Conservation (phyloP, 2,797 vertebrate genomes). For the Hozukius guyotensis region DNA sequence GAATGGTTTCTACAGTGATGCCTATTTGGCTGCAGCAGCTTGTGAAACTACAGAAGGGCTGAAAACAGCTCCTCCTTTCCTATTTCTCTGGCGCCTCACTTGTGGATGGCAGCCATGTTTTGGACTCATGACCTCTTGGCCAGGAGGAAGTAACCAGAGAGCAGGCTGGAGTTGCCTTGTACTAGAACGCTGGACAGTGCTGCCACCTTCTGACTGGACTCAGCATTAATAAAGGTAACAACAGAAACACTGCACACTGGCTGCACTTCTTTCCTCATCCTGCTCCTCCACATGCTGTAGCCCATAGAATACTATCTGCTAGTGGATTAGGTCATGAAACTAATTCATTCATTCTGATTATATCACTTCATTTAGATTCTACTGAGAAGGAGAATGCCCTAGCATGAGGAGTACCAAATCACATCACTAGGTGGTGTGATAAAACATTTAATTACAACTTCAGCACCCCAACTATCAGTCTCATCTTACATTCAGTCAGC, state of each 20-base stretch:
- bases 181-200: neutral
- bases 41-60: constrained; percentile 38
- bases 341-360: neutral
- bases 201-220: constrained; percentile 56
- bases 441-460: neutral
- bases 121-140: constrained; percentile 49
- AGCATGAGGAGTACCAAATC: no score
- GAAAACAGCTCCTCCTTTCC: constrained; percentile 16
- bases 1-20: neutral
- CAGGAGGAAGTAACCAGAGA: constrained; percentile 51
- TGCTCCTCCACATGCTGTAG: neutral
- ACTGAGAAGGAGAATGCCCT: neutral
- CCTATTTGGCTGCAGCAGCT: neutral
- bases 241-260: neutral
- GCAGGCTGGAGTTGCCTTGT: neutral
- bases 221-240: neutral
- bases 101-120: constrained; percentile 65
- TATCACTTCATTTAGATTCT: neutral
- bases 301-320: neutral
- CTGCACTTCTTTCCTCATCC: neutral
- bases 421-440: neutral
- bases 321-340: neutral
- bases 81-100: constrained; percentile 30
- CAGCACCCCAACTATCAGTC: neutral
- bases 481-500: neutral